A percentile compares a stretch with the other conserved stretches of the same genome.
phyloP scores from a whole-genome alignment of 2,888 invertebrate species.

The Rhopalosiphum nymphaeae region DNA sequence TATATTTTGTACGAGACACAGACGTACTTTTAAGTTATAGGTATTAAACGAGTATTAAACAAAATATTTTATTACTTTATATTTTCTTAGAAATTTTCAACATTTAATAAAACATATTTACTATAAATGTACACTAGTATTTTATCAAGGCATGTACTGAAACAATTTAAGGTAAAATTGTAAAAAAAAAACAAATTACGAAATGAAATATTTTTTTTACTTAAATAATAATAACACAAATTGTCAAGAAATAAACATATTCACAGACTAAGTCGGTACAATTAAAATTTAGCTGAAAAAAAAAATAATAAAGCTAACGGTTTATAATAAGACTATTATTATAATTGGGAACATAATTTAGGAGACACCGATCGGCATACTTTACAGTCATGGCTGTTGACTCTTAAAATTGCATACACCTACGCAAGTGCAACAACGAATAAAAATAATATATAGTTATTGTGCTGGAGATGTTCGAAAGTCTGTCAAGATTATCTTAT shows the following conservation, averaged over 20 bases:
- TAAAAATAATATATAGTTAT: not conserved
- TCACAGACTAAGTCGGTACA: not conserved
- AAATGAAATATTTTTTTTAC: not conserved
- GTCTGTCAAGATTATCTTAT: constrained; percentile 34
- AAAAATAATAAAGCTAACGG: not conserved
- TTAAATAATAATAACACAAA: not conserved
- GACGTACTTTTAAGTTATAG: not conserved
- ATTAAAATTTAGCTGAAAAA: constrained; percentile 3
- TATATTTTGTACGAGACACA: not conserved
- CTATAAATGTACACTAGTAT: not conserved
- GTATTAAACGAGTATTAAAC: not conserved
- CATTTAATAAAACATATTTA: not conserved
- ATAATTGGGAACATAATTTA: constrained; percentile 28
- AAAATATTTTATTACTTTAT: not conserved
- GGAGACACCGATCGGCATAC: not conserved
- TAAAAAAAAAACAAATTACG: not conserved
- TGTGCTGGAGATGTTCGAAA: not conserved
- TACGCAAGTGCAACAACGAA: not conserved
- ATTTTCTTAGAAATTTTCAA: not conserved
- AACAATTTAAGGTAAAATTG: not conserved
- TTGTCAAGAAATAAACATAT: not conserved
- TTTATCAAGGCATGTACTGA: no score
- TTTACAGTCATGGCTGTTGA: constrained; percentile 30
- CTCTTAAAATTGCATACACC: not conserved
- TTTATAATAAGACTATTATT: not conserved